A percentile compares a stretch with the other conserved stretches of the same genome.
Conservation (phyloP, 2,888 invertebrate species). For the Tipula vernalis region DNA sequence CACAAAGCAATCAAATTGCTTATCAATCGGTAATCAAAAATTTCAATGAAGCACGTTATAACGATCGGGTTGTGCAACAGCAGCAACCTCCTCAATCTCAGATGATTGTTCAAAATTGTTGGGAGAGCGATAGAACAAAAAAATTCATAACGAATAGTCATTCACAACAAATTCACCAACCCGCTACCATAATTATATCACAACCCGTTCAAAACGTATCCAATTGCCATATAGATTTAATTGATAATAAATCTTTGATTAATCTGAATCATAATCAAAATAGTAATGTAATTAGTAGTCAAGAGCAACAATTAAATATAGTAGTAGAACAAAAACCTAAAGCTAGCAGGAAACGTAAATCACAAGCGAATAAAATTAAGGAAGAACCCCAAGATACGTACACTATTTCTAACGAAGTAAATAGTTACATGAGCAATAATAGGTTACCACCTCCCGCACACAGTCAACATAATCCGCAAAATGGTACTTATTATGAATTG, state of each 20-base stretch:
- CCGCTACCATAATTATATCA: neutral
- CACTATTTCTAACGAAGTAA: neutral
- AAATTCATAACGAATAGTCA: constrained; percentile 36
- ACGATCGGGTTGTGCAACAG: constrained; percentile 15
- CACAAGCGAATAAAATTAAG: constrained; percentile 24
- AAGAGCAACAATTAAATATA: constrained; percentile 33
- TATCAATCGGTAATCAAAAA: constrained; percentile 68
- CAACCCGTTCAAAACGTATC: constrained; percentile 53
- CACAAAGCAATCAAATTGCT: constrained; percentile 50
- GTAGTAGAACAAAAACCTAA: constrained; percentile 29
- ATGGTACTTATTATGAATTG: constrained; percentile 63
- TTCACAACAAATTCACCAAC: constrained; percentile 15
- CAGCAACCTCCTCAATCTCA: constrained; percentile 34
- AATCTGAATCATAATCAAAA: constrained; percentile 36
- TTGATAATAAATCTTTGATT: constrained; percentile 24
- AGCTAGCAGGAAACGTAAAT: constrained; percentile 12
- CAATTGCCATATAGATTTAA: constrained; percentile 63
- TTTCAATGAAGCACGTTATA: constrained; percentile 19
- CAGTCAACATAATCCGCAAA: constrained; percentile 37
- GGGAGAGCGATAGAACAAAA: constrained; percentile 42
- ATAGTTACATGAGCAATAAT: constrained; percentile 28
- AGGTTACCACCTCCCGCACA: constrained; percentile 63
- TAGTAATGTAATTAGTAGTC: constrained; percentile 32
- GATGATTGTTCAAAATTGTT: constrained; percentile 40
- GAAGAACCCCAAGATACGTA: constrained; percentile 1